Evolutionary conservation across 2,888 invertebrate genomes (phyloP).

Genomic region (Cephus pygmeus): DNA sequence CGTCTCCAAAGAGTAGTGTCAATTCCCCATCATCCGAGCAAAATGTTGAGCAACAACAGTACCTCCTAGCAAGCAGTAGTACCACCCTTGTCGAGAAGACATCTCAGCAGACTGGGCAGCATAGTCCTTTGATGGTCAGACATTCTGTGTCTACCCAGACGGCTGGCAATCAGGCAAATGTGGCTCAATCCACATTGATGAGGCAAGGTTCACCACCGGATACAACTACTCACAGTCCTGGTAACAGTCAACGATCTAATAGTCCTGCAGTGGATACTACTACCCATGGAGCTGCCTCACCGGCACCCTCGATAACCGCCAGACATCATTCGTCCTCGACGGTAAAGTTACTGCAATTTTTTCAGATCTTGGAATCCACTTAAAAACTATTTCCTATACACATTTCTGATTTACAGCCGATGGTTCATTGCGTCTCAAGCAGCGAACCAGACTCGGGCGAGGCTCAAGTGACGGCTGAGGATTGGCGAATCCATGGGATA

Average conservation of each 20-base stretch:
- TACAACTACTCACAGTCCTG: slow-evolving; percentile 86
- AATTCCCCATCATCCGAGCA: slow-evolving; percentile 57
- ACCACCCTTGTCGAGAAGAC: slow-evolving; percentile 50
- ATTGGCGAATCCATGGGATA: slow-evolving; percentile 59
- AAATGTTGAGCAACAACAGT: slow-evolving; percentile 60
- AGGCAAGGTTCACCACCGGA: slow-evolving; percentile 79
- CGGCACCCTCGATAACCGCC: slow-evolving; percentile 56
- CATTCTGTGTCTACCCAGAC: slow-evolving; percentile 84
- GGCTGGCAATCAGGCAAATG: slow-evolving; percentile 68
- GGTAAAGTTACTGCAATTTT: slow-evolving; percentile 35
- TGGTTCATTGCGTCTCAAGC: slow-evolving; percentile 90
- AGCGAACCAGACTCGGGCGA: slow-evolving; percentile 82
- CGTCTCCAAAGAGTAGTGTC: slow-evolving; percentile 52
- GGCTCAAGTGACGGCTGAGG: slow-evolving; percentile 49
- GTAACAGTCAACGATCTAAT: slow-evolving; percentile 61
- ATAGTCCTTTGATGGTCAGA: slow-evolving; percentile 64
- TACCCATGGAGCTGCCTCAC: slow-evolving; percentile 62
- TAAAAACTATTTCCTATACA: slow-evolving; percentile 7
- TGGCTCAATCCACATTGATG: slow-evolving; percentile 63
- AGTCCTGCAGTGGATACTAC: slow-evolving; percentile 64
- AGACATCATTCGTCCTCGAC: slow-evolving; percentile 58
- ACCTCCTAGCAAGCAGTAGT: slow-evolving; percentile 45
- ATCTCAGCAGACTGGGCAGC: slow-evolving; percentile 49
- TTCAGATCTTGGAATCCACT: neutral
- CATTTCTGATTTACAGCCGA: slow-evolving; percentile 68